phyloP scores from a whole-genome alignment of 2,113 vertebrate species.

The rat (Rattus norvegicus) region GRCr8 NC_086027.1:79583501-79584000 shows the following conservation, averaged over 20 bases:
- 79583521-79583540: neutral
- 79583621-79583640: neutral
- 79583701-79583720: neutral
- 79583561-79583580: neutral
- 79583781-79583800: neutral
- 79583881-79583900: too few relatives aligned
- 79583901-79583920: too few relatives aligned
- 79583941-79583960: too few relatives aligned
- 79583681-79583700: neutral
- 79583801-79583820: too few relatives aligned
- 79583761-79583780: neutral
- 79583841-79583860: too few relatives aligned
- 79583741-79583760: neutral
- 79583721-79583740: neutral
- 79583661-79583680: neutral
- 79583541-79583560: neutral
- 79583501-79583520: neutral
- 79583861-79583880: too few relatives aligned
- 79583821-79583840: too few relatives aligned
- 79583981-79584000: too few relatives aligned
- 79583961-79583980: too few relatives aligned
- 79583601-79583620: neutral
- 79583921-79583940: too few relatives aligned
- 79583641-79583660: slow-evolving; percentile 14
- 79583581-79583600: neutral